These are phyloP conservation scores for Axinella damicornis DNA, from an alignment of 37 sponge, comb jelly and placozoan species.

Conservation along the genomic window DNA sequence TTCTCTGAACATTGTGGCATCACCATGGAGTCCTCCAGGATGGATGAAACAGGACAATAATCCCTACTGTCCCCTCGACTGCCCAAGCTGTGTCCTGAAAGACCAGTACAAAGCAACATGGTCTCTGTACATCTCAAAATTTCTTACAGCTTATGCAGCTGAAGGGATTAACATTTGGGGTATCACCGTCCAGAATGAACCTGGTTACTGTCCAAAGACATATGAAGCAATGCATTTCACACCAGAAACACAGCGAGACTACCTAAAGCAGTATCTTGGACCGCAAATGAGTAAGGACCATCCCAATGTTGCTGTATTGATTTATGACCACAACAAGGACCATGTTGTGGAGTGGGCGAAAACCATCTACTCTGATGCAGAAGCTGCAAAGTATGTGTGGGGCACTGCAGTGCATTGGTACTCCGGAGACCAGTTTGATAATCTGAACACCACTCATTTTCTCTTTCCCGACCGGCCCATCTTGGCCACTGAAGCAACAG, in stretches of 20 bases:
- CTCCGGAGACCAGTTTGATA: constrained; percentile 70
- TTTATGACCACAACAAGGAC: constrained; percentile 87
- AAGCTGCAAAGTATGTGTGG: constrained; percentile 81
- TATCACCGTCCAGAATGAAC: constrained; percentile 87
- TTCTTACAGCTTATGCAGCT: constrained; percentile 59
- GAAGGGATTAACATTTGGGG: constrained; percentile 77
- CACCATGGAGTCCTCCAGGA: constrained; percentile 87
- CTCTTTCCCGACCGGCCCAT: constrained; percentile 73
- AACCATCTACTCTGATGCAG: constrained; percentile 72
- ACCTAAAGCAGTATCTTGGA: constrained; percentile 61
- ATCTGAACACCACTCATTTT: constrained; percentile 75
- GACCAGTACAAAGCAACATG: constrained; percentile 72
- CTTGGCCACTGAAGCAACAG: constrained; percentile 86
- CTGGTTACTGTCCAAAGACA: constrained; percentile 54
- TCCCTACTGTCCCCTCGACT: constrained; percentile 41
- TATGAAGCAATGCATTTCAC: constrained; percentile 82
- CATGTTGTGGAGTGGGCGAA: constrained; percentile 85
- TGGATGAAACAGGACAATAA: constrained; percentile 78
- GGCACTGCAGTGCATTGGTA: constrained; percentile 91
- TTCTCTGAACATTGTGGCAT: constrained; percentile 64
- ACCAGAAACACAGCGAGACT: constrained; percentile 82
- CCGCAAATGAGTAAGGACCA: constrained; percentile 65
- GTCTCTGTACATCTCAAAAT: constrained; percentile 83
- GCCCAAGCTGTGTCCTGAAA: constrained; percentile 42
- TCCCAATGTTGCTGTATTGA: constrained; percentile 69